phyloP scores from a whole-genome alignment of 2,797 vertebrate genomes.

The Argentina silus region DNA sequence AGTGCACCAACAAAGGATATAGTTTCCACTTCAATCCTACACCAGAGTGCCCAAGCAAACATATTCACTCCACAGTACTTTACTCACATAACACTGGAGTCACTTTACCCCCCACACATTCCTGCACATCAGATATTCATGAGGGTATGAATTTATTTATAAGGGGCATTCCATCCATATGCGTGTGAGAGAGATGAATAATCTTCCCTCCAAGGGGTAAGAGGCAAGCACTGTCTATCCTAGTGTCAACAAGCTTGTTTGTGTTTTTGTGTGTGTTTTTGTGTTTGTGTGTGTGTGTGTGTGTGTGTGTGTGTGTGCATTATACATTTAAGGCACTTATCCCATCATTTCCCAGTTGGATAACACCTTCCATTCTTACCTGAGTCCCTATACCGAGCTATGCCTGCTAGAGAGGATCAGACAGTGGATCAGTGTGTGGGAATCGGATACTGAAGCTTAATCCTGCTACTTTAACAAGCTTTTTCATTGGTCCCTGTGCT shows the following conservation, averaged over 20 bases:
- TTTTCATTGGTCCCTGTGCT: slow-evolving; percentile 24
- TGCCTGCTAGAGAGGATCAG: background rate
- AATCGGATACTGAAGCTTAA: background rate
- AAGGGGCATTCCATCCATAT: background rate
- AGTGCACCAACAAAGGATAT: slow-evolving; percentile 67
- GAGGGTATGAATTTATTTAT: background rate
- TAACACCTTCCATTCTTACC: no score
- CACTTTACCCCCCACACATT: slow-evolving; percentile 73
- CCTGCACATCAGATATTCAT: slow-evolving; percentile 48
- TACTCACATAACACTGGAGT: slow-evolving; percentile 74
- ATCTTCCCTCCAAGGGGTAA: background rate
- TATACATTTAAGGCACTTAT: no score
- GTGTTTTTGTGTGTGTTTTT: background rate
- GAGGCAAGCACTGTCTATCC: background rate
- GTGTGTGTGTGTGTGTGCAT: background rate
- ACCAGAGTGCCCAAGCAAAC: slow-evolving; percentile 64
- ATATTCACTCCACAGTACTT: slow-evolving; percentile 69
- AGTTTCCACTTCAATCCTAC: slow-evolving; percentile 69
- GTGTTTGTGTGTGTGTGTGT: background rate
- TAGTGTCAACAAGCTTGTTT: background rate
- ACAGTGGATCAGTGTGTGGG: background rate
- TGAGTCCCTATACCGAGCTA: background rate
- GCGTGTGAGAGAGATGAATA: slow-evolving; percentile 34
- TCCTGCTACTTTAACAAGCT: slow-evolving; percentile 14
- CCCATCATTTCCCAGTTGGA: no score